A percentile compares a stretch with the other conserved stretches of the same genome.
Conservation (phyloP, 2,797 vertebrate genomes). For the Gymnothorax reevesii region DNA sequence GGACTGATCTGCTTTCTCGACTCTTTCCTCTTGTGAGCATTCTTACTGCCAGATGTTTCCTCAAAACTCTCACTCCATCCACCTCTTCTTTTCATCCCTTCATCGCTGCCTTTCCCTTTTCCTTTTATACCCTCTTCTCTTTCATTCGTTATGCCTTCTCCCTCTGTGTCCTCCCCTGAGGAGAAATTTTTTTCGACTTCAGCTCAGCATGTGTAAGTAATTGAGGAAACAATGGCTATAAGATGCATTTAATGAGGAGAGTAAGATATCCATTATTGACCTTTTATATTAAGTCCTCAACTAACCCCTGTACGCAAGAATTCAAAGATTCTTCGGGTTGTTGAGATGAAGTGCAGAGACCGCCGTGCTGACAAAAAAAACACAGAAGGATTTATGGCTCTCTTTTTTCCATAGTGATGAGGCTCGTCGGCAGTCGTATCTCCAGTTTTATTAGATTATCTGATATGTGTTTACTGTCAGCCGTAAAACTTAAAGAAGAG, state of each 20-base stretch:
- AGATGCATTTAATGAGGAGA: neutral
- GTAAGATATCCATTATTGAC: neutral
- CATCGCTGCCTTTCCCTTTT: neutral
- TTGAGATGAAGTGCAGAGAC: neutral
- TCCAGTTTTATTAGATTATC: neutral
- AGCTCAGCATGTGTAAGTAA: neutral
- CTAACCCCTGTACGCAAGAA: constrained; percentile 1
- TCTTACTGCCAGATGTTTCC: neutral
- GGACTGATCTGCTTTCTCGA: neutral
- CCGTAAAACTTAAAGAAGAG: neutral
- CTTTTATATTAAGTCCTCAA: neutral
- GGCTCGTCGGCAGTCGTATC: neutral
- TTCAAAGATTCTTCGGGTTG: neutral
- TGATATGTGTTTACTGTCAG: neutral
- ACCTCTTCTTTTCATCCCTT: neutral
- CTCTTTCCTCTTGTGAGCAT: neutral
- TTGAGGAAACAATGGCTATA: neutral
- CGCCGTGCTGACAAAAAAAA: neutral
- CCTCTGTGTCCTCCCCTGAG: neutral
- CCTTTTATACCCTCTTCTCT: neutral
- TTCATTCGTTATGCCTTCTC: neutral
- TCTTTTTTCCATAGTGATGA: neutral
- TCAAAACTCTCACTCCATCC: neutral
- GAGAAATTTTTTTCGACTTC: neutral
- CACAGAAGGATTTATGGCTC: neutral